These are phyloP conservation scores for Phoebastria nigripes DNA, from an alignment of 2,797 vertebrate species.

Conservation along the genomic window DNA sequence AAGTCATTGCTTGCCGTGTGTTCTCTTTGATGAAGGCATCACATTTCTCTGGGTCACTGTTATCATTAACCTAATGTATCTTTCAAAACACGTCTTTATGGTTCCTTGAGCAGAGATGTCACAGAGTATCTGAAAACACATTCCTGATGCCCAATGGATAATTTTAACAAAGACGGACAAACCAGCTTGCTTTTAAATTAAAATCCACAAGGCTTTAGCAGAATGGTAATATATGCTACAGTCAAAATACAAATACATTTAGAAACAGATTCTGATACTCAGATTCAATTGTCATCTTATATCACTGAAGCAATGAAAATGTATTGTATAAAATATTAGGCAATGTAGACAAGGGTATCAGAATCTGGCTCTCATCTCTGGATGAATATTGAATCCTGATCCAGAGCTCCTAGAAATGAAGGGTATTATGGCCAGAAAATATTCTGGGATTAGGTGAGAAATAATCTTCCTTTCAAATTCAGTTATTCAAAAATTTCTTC, in stretches of 20 bases:
- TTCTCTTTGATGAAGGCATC: conserved; percentile 56
- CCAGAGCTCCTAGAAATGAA: neutral
- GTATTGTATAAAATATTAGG: neutral
- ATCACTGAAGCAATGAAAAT: neutral
- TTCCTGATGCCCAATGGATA: neutral
- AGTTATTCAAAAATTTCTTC: neutral
- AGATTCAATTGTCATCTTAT: neutral
- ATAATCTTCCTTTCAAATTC: neutral
- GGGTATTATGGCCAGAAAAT: neutral
- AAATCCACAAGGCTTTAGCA: neutral
- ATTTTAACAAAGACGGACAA: neutral
- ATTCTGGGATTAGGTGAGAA: neutral
- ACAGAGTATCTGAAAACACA: neutral
- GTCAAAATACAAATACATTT: neutral
- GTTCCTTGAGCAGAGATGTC: neutral
- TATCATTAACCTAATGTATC: conserved; percentile 56
- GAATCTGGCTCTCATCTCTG: neutral
- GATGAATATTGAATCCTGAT: neutral
- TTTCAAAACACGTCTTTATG: conserved; percentile 5
- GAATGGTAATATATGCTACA: neutral
- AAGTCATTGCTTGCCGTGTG: conserved; percentile 5
- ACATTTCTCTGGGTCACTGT: conserved; percentile 43
- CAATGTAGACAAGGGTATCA: neutral
- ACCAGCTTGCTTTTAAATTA: neutral
- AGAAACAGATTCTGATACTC: neutral